Conservation (phyloP, 2,888 invertebrate genomes). For the Nysson spinosus region DNA sequence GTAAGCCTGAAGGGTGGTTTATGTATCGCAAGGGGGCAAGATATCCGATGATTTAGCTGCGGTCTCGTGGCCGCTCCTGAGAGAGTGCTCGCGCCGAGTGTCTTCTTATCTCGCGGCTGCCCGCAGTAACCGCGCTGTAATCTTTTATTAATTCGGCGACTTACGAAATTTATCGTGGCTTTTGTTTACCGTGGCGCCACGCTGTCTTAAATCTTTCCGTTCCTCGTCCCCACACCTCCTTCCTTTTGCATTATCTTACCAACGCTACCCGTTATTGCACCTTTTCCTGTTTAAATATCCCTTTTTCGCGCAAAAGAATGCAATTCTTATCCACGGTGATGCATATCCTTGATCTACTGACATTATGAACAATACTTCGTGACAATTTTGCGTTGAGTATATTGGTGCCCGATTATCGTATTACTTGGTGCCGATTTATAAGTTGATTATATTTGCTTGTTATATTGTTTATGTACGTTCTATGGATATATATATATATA, state of each 20-base stretch:
- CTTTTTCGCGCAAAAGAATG: too few species aligned
- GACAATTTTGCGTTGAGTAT: too few species aligned
- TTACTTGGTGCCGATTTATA: too few species aligned
- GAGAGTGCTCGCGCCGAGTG: slow-evolving; percentile 50
- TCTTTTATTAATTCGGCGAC: slow-evolving; percentile 78
- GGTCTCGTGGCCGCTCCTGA: slow-evolving; percentile 65
- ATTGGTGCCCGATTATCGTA: too few species aligned
- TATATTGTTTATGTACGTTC: too few species aligned
- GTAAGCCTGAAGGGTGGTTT: slow-evolving; percentile 77
- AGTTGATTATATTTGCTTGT: too few species aligned
- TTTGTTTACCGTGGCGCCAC: slow-evolving; percentile 72
- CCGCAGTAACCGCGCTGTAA: slow-evolving; percentile 74
- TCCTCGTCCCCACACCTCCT: slow-evolving; percentile 27
- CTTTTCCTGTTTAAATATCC: background rate
- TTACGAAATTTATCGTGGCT: slow-evolving; percentile 77
- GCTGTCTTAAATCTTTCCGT: slow-evolving; percentile 68
- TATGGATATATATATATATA: too few species aligned
- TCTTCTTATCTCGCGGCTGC: slow-evolving; percentile 68
- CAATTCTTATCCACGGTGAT: too few species aligned
- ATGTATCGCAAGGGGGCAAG: slow-evolving; percentile 77
- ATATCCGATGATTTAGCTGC: slow-evolving; percentile 78
- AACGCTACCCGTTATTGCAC: slow-evolving; percentile 15
- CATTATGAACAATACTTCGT: too few species aligned
- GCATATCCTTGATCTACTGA: too few species aligned
- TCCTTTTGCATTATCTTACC: slow-evolving; percentile 56